Evolutionary conservation across 2,888 invertebrate genomes (phyloP).

Genomic region (Cerastis leucographa): DNA sequence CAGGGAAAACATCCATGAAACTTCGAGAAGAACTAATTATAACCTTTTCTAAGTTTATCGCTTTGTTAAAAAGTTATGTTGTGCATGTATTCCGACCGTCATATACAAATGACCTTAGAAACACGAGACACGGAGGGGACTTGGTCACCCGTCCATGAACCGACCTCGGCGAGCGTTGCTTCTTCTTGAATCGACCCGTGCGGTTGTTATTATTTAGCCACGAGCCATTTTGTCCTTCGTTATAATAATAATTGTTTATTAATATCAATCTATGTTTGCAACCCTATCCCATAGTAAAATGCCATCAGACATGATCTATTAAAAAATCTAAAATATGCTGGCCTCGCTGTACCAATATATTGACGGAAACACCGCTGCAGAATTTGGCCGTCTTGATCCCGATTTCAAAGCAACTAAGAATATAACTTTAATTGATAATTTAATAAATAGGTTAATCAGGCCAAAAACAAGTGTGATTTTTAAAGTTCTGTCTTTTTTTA

Average conservation of each 20-base stretch:
- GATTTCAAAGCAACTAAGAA: not conserved
- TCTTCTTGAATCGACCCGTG: not conserved
- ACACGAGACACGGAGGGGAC: not conserved
- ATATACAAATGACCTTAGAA: not conserved
- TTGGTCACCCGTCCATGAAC: not conserved
- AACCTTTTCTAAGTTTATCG: not conserved
- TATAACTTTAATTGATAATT: not conserved
- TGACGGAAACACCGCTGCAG: not conserved
- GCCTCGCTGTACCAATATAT: not conserved
- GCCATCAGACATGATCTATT: not conserved
- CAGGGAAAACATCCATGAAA: not conserved
- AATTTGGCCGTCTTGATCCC: not conserved
- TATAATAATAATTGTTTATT: not conserved
- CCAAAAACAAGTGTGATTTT: not conserved
- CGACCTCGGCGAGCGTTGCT: slow-evolving; percentile 1
- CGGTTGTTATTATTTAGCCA: not conserved
- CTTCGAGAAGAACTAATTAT: not conserved
- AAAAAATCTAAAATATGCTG: not conserved
- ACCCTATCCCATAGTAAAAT: not conserved
- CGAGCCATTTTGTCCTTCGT: not conserved
- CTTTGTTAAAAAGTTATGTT: not conserved
- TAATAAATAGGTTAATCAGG: not conserved
- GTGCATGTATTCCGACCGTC: not conserved
- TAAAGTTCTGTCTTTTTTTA: not conserved
- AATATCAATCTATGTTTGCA: not conserved